Conservation (phyloP, 2,113 vertebrate genomes). For the Tor tambroides region DNA sequence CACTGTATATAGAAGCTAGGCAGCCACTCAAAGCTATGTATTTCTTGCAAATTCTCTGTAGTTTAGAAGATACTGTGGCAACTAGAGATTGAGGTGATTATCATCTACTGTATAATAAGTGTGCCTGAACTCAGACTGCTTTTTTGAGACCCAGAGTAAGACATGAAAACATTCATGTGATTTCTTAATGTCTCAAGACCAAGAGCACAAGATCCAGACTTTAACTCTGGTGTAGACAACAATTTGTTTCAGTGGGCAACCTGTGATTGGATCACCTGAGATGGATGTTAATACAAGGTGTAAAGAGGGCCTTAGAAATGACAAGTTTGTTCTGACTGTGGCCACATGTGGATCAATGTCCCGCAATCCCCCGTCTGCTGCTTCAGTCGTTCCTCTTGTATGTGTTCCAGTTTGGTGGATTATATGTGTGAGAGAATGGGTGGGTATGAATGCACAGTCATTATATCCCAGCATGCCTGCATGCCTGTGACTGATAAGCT, state of each 20-base stretch:
- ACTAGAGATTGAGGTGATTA: background rate
- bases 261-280: background rate
- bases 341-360: slow-evolving; percentile 65
- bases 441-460: slow-evolving; percentile 37
- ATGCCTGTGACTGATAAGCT: slow-evolving; percentile 47
- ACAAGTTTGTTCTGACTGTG: slow-evolving; percentile 68
- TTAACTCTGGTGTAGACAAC: background rate
- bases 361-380: slow-evolving; percentile 57
- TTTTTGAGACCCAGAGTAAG: background rate
- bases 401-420: slow-evolving; percentile 24
- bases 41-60: background rate
- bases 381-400: slow-evolving; percentile 60
- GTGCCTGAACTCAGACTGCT: background rate
- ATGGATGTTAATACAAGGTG: background rate
- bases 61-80: too few species aligned
- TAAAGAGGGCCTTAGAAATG: slow-evolving; percentile 46
- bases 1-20: too few species aligned
- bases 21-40: background rate
- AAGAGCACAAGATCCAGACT: background rate
- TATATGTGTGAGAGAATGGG: slow-evolving; percentile 17
- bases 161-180: background rate
- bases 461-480: slow-evolving; percentile 45
- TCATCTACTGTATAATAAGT: background rate
- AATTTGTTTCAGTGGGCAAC: background rate
- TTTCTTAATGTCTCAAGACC: background rate